phyloP scores from a whole-genome alignment of 2,888 invertebrate species.

The Stenodera caucasica region DNA sequence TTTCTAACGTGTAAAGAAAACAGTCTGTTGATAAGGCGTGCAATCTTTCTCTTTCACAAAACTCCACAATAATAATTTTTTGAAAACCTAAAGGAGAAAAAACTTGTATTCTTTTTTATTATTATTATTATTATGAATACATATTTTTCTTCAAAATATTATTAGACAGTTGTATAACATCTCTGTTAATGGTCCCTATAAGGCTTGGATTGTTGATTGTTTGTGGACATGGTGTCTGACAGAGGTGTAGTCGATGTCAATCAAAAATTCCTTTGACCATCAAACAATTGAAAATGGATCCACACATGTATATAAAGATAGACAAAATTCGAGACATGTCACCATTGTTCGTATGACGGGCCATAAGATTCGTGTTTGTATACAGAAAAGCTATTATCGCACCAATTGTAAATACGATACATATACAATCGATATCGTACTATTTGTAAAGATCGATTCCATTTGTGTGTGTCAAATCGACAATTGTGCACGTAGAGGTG shows the following conservation, averaged over 20 bases:
- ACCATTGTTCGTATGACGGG: constrained; percentile 46
- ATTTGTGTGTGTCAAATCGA: background rate
- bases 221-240: constrained; percentile 42
- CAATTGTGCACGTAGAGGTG: constrained; percentile 8
- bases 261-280: constrained; percentile 25
- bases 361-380: constrained; percentile 50
- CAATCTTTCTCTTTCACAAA: background rate
- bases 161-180: constrained; percentile 18
- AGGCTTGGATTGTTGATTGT: constrained; percentile 36
- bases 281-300: constrained; percentile 14
- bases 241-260: constrained; percentile 39
- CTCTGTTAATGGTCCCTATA: constrained; percentile 14
- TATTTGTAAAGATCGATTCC: constrained; percentile 17
- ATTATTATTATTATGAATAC: no score
- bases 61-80: no score
- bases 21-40: background rate
- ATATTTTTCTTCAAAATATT: background rate
- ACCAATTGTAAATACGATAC: constrained; percentile 44
- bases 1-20: background rate
- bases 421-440: constrained; percentile 25
- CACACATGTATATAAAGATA: background rate
- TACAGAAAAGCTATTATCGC: constrained; percentile 51
- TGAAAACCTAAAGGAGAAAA: no score
- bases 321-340: constrained; percentile 11
- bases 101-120: background rate